Percentiles rank a stretch among this genome's conserved stretches.
These are phyloP conservation scores for Mormyrus hasselquistii DNA, from an alignment of 2,797 vertebrate species.

Conservation along the genomic window DNA sequence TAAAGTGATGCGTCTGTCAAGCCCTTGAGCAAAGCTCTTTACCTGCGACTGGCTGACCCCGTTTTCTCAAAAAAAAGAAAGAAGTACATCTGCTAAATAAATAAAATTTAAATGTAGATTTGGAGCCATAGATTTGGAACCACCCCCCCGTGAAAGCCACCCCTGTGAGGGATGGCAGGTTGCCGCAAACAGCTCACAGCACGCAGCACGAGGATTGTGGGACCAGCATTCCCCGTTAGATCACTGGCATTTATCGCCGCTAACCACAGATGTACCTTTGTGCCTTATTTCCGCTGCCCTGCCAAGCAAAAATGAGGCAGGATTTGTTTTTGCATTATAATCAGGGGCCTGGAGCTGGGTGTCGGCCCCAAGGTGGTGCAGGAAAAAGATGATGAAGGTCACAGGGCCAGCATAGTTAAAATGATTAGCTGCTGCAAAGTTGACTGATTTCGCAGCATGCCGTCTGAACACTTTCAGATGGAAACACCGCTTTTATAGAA, in stretches of 20 bases:
- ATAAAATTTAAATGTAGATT: neutral
- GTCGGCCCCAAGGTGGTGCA: neutral
- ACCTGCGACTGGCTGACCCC: neutral
- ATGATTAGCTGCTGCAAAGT: neutral
- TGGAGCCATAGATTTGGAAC: neutral
- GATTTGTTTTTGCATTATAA: conserved; percentile 7
- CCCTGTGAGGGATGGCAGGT: neutral
- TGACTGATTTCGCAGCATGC: neutral
- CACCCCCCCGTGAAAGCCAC: neutral
- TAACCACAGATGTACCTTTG: neutral
- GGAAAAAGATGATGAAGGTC: neutral
- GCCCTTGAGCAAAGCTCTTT: neutral
- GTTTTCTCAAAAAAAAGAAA: neutral
- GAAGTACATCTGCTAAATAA: neutral
- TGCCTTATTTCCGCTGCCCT: neutral
- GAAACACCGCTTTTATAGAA: neutral
- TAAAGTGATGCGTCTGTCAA: neutral
- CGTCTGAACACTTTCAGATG: neutral
- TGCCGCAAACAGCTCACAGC: neutral
- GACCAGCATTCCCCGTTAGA: neutral
- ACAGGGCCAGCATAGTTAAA: neutral
- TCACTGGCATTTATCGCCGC: neutral
- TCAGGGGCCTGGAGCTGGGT: neutral
- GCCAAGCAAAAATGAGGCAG: conserved; percentile 6
- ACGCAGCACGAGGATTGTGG: neutral